Base-by-base conservation (phyloP, 2,113 vertebrate species). In the human (Homo sapiens) region DNA sequence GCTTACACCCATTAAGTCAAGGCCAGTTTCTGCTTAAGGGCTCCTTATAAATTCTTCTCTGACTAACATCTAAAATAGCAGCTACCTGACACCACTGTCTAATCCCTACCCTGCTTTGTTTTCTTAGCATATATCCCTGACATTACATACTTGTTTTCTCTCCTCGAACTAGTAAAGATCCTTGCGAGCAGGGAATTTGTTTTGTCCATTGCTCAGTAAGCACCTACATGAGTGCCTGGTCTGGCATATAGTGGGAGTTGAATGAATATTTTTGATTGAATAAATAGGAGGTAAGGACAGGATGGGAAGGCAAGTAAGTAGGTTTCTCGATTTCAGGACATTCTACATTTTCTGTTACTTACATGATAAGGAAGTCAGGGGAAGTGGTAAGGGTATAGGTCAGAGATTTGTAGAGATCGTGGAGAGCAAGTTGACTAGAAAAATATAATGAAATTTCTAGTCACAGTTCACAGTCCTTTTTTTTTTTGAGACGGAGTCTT, bases 1-100 rank as follows among this genome's bases (percentile, higher is more conserved):
- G 30, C 23, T 84, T 11, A 79, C 5, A 8, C 35, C 5, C 25
- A 80, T 64, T 48, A 96, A 70, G 75, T 80, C 79, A 92, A 73
- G 38, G 82, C 14, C 38, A 90, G 32, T 91, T 85, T 93, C 18
- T 61, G 68, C 32, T 72, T 73, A 68, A 89, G 38, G 68, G 81
- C 38, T 30, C n/a, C 88, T 90, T 93, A 94, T 22, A n/a, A 92
- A 64, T 90, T 52, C 52, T 90, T 89, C 43, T 87, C 83, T 94
- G 57, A 61, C 32, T 64, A 79, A 83, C 3, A 82, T 68, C 35
- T 93, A 81, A 94, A 94, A 84, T 45, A 81, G 35, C 59, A 59
- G 84, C 35, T 55, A 48, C n/a, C 35, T 68, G 70, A 89, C 32
- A 61, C 79, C 48, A n/a, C 6, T 48, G 66, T 86, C 64, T 55